A percentile compares a stretch with the other conserved stretches of the same genome.
Conservation (phyloP, 2,888 invertebrate genomes). For the Eubasilissa splendida region DNA sequence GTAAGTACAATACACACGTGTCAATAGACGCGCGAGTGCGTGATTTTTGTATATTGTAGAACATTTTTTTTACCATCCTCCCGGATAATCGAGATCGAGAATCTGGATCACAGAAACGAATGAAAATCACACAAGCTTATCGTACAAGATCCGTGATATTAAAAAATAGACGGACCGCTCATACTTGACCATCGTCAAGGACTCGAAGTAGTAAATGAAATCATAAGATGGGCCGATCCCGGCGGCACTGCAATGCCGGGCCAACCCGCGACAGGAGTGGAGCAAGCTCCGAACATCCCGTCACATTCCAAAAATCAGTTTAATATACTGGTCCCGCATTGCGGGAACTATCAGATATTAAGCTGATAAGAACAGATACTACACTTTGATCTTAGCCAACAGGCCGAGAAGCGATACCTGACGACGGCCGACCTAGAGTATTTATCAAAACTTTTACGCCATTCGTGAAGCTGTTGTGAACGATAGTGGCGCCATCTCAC, state of each 20-base stretch:
- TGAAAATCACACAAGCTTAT: too few relatives aligned
- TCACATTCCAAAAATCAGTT: conserved; percentile 73
- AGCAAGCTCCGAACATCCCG: conserved; percentile 76
- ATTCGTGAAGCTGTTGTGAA: background rate
- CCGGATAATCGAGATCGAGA: too few relatives aligned
- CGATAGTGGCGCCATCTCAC: conserved; percentile 6
- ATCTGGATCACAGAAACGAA: too few relatives aligned
- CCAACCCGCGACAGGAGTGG: conserved; percentile 78
- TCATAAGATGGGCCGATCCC: conserved; percentile 65
- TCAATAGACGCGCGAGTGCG: too few relatives aligned
- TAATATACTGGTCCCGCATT: conserved; percentile 74
- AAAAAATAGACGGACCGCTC: too few relatives aligned
- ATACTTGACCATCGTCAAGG: too few relatives aligned
- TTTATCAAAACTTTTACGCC: background rate
- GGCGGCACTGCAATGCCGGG: conserved; percentile 80
- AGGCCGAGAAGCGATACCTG: conserved; percentile 69
- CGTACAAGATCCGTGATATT: background rate
- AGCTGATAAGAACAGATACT: conserved; percentile 59
- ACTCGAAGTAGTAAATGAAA: too few relatives aligned
- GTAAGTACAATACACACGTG: too few relatives aligned
- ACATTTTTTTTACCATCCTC: too few relatives aligned
- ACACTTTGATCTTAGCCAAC: conserved; percentile 67
- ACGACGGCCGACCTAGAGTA: too few relatives aligned
- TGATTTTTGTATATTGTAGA: too few relatives aligned
- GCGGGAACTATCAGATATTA: conserved; percentile 62